Evolutionary conservation across 2,888 invertebrate species (phyloP).

Genomic region (Epinotia brunnichana): DNA sequence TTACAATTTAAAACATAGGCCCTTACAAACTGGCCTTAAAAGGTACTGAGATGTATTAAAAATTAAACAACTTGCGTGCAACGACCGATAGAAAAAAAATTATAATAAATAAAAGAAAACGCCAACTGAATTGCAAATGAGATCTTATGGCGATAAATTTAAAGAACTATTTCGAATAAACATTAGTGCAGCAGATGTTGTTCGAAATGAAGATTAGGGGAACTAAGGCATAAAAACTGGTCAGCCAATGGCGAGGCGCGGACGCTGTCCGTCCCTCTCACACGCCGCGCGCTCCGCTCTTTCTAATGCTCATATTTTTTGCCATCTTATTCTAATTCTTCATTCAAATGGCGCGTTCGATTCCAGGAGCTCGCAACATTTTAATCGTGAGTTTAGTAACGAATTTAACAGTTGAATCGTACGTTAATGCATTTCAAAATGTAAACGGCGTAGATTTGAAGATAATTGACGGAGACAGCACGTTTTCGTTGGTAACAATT

Average conservation of each 20-base stretch:
- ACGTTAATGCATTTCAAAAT: constrained; percentile 36
- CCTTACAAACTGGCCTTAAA: constrained; percentile 72
- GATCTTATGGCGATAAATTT: constrained; percentile 74
- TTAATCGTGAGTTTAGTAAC: constrained; percentile 46
- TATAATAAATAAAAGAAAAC: constrained; percentile 65
- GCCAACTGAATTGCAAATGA: constrained; percentile 68
- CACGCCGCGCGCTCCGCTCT: constrained; percentile 64
- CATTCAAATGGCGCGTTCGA: constrained; percentile 79
- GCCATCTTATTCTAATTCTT: constrained; percentile 81
- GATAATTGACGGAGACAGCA: constrained; percentile 42
- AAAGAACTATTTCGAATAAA: constrained; percentile 79
- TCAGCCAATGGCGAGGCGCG: constrained; percentile 74
- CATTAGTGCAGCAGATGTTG: constrained; percentile 80
- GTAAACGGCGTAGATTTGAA: constrained; percentile 37
- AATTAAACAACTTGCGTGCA: constrained; percentile 77
- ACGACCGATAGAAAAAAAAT: constrained; percentile 68
- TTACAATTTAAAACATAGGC: constrained; percentile 60
- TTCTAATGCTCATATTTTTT: constrained; percentile 83
- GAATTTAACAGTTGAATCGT: constrained; percentile 36
- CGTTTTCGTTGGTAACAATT: constrained; percentile 52
- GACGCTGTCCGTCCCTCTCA: constrained; percentile 65
- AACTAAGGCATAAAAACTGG: constrained; percentile 82
- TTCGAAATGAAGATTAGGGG: constrained; percentile 83
- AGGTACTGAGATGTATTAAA: constrained; percentile 76
- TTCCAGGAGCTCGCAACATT: constrained; percentile 76